These are phyloP conservation scores for Drosophila pegasa DNA, from an alignment of 2,888 invertebrate species.

Conservation along the genomic window DNA sequence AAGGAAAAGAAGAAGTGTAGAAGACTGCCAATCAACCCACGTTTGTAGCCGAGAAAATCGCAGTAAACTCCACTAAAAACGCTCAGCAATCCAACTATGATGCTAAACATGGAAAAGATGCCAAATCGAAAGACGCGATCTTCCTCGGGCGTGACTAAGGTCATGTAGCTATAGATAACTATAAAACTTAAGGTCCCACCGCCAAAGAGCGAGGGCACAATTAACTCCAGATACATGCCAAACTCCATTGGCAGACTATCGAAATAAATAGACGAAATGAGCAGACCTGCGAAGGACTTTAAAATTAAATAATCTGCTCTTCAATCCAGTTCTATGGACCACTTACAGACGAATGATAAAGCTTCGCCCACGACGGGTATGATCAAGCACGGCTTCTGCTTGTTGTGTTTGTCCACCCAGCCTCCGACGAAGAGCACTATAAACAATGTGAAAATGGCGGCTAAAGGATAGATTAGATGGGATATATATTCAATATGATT, in stretches of 20 bases:
- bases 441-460: conserved; percentile 84
- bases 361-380: conserved; percentile 83
- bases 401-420: conserved; percentile 84
- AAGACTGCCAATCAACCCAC: conserved; percentile 58
- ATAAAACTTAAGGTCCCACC: conserved; percentile 84
- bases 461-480: conserved; percentile 42
- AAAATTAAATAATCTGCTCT: background rate
- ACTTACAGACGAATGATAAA: conserved; percentile 79
- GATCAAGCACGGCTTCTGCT: conserved; percentile 84
- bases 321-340: background rate
- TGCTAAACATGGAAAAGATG: conserved; percentile 84
- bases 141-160: conserved; percentile 83
- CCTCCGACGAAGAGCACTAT: conserved; percentile 84
- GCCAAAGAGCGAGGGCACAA: conserved; percentile 83
- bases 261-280: conserved; percentile 83
- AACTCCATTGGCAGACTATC: conserved; percentile 84
- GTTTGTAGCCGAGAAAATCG: conserved; percentile 81
- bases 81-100: conserved; percentile 81
- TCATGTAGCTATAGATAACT: conserved; percentile 85
- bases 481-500: no score
- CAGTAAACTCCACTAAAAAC: conserved; percentile 82
- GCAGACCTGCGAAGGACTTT: conserved; percentile 69
- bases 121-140: conserved; percentile 84
- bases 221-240: conserved; percentile 82
- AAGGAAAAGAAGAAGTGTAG: background rate